Base-by-base conservation (phyloP, 2,888 invertebrate genomes). In the Cephus pulcher region DNA sequence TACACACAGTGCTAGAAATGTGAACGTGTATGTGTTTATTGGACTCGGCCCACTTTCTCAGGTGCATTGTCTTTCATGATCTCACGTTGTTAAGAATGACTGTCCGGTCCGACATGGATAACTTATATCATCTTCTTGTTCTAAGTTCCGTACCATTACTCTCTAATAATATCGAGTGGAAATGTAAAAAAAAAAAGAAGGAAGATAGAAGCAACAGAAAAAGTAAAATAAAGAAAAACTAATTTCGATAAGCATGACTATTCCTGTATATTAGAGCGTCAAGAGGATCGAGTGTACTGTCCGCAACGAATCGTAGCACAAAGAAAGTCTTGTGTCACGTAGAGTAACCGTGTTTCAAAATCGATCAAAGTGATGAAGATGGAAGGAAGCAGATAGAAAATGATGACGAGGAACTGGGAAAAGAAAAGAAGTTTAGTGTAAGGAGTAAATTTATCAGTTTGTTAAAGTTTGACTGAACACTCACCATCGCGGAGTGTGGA, bases 401-500 rank as follows among this genome's bases (percentile, higher is more conserved):
- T 23, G 23, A 1, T 2, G 56, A 23, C 0, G 56, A 23, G 23
- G 56, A 9, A 56, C 23, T 23, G 1, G 56, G 6, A 56, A 56
- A 23, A 23, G 56, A 56, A 23, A 56, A 23, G 15, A 56, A 56
- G 4, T 40, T 37, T 4, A 0, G 1, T 56, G 9, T 2, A 6
- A 56, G 23, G 56, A 56, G 23, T 56, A 56, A 23, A 56, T 56
- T 56, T 9, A 9, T 56, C 23, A 56, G 56, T 56, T 56, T 56
- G 6, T 9, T 23, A 23, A 56, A 40, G 40, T 40, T 2, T 40
- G 15, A 6, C 40, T 40, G 40, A 1, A 89, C 92, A 89, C 92
- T 92, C 84, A 94, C 94, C 92, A 94, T 93, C 32, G 93, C 94
- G 40, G 94, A 93, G 91, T 96, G 96, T 77, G 96, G 96, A 68